Evolutionary conservation across 2,113 vertebrate species (phyloP), one percentile per base, ranked within the genome.

Genomic region (Leuciscus idus): DNA sequence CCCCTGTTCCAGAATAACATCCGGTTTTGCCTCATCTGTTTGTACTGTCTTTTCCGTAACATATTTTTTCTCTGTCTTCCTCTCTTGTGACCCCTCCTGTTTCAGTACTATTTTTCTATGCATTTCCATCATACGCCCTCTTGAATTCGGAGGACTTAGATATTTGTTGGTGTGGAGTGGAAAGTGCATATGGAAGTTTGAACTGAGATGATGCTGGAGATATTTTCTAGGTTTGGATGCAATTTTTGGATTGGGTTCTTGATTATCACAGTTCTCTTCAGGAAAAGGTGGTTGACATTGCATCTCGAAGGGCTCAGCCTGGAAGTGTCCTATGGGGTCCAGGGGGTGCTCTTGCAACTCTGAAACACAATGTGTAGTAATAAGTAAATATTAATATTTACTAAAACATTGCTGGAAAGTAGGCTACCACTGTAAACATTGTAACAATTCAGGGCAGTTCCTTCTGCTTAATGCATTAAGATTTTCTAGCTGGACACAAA

Each of bases 71-170:
- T 68, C 50, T 39, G 70, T 75, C 83, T 57, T 77, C 50, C 62
- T 83, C 46, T 76, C 66, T 75, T 21, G 68, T 66, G 84, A 86
- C 72, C 72, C 86, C 66, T 85, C 48, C 83, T 83, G 86, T 43
- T 23, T 33, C 52, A 15, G 57, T 17, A 80, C 21, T 8, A 68
- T 62, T 72, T 83, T 89, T 76, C 66, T 64, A 72, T 86, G 52
- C 43, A 36, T 83, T 80, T 84, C 79, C 21, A 21, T 9, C 12
- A 15, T 30, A 6, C 28, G 57, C 36, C 80, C 72, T 55, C 78
- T 74, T 64, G 74, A 62, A 39, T 83, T 73, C 57, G 39, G 43
- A 80, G 59, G n/a, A 9, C 4, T 76, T 64, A n/a, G 26, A 46
- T 28, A 68, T 73, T 59, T 81, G 9, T 81, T 87, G 64, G 30